phyloP scores from a whole-genome alignment of 2,888 invertebrate genomes.

The Orchesellides sinensis region DNA sequence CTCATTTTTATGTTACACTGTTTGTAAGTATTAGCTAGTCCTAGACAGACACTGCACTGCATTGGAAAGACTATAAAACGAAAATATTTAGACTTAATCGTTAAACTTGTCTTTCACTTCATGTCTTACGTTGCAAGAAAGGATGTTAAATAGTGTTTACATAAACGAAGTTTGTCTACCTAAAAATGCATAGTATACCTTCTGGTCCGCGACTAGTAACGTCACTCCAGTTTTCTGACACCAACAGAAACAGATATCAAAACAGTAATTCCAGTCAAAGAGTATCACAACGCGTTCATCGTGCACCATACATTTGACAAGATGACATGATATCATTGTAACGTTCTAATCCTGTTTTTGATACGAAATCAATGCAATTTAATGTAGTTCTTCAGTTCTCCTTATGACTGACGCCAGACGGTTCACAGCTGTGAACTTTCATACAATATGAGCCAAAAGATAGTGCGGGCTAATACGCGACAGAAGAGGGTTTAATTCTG shows the following conservation, averaged over 20 bases:
- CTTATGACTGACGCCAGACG: constrained; percentile 1
- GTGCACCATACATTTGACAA: not conserved
- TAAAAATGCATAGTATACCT: too few species aligned
- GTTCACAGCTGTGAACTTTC: constrained; percentile 24
- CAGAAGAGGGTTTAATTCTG: not conserved
- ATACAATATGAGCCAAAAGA: not conserved
- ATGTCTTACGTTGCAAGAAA: not conserved
- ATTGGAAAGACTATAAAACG: too few species aligned
- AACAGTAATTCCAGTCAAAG: not conserved
- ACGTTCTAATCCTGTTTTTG: not conserved
- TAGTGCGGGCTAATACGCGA: too few species aligned
- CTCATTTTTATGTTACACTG: too few species aligned
- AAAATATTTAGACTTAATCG: too few species aligned
- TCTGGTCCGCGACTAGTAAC: too few species aligned
- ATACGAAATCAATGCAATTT: not conserved
- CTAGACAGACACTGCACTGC: too few species aligned
- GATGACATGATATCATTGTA: not conserved
- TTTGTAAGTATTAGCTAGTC: too few species aligned
- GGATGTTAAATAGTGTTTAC: not conserved
- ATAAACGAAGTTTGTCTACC: too few species aligned
- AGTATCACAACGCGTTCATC: not conserved
- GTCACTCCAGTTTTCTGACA: not conserved
- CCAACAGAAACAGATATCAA: not conserved
- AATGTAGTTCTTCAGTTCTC: constrained; percentile 8
- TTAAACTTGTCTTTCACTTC: too few species aligned